Evolutionary conservation across 2,113 vertebrate genomes (phyloP).

Genomic region (Emberiza fucata): DNA sequence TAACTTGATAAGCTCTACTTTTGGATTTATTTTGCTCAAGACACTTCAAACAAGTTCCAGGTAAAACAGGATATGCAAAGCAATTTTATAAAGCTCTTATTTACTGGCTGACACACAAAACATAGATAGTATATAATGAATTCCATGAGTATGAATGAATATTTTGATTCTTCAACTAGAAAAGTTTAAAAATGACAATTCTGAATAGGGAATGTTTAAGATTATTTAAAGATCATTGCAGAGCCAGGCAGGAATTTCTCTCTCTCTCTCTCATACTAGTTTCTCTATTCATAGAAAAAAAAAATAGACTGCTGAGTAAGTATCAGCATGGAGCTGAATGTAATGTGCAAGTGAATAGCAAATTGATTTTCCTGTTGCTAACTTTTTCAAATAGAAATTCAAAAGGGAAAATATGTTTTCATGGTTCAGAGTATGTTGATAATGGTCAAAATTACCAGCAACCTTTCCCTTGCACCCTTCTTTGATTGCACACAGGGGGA

Average conservation of each 20-base stretch:
- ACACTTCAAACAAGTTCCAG: background rate
- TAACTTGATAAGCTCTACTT: background rate
- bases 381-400: background rate
- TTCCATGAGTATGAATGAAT: background rate
- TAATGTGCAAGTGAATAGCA: background rate
- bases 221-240: background rate
- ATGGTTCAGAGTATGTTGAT: background rate
- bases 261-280: background rate
- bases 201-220: background rate
- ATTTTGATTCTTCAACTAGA: background rate
- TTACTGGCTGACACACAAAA: background rate
- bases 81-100: background rate
- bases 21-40: background rate
- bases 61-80: background rate
- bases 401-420: background rate
- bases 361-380: background rate
- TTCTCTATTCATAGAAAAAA: background rate
- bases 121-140: background rate
- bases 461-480: background rate
- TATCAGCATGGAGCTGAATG: background rate
- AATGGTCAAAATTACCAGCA: background rate
- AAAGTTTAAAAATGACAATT: background rate
- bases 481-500: background rate
- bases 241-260: background rate
- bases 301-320: conserved; percentile 10